Percentiles rank a stretch among this genome's conserved stretches.
phyloP scores from a whole-genome alignment of 2,113 vertebrate species.

The Ictidomys tridecemlineatus region DNA sequence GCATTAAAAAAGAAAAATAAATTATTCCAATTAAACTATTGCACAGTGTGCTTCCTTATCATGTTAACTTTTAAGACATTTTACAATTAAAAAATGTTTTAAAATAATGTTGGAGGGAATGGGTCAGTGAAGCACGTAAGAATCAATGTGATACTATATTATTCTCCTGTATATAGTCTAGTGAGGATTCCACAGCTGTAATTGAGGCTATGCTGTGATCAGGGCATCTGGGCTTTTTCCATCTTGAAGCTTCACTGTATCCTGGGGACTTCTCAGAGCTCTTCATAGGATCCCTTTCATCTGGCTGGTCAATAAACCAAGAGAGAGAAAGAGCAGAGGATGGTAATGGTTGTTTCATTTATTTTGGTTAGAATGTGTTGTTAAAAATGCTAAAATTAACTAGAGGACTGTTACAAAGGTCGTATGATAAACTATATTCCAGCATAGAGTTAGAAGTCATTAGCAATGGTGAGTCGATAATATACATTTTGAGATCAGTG shows the following conservation, averaged over 20 bases:
- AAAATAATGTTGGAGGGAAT: not conserved
- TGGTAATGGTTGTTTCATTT: not conserved
- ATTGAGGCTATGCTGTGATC: not conserved
- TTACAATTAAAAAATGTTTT: not conserved
- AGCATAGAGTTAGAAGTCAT: not conserved
- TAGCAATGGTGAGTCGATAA: not conserved
- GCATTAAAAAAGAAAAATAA: not conserved
- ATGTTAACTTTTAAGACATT: slow-evolving; percentile 41
- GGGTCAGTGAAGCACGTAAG: not conserved
- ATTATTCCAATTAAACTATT: slow-evolving; percentile 15
- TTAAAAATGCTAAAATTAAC: slow-evolving; percentile 10
- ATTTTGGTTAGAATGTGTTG: not conserved
- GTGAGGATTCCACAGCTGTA: not conserved
- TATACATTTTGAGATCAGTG: slow-evolving; percentile 13
- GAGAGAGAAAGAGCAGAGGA: not conserved
- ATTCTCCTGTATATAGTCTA: not conserved
- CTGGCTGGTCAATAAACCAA: not conserved
- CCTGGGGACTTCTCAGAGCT: not conserved
- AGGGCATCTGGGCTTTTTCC: not conserved
- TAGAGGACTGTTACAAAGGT: not conserved
- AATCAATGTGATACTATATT: not conserved
- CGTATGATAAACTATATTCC: not conserved
- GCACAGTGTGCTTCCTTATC: not conserved
- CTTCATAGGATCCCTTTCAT: not conserved
- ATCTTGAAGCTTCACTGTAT: not conserved